Evolutionary conservation across 2,888 invertebrate genomes (phyloP).

Genomic region (Tortricodes alternella): DNA sequence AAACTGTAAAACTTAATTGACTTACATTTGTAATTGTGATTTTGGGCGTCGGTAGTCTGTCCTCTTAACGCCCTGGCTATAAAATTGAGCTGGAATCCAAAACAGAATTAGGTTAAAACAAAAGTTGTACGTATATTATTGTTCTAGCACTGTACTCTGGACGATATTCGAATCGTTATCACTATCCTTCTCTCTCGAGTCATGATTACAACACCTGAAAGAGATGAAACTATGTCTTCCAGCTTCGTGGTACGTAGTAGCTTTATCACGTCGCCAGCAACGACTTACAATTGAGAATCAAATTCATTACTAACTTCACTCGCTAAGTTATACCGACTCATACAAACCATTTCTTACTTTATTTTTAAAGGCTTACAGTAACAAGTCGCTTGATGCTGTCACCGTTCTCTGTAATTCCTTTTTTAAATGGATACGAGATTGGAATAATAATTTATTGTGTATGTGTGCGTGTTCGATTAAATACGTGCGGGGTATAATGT

Average conservation of each 20-base stretch:
- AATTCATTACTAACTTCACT: constrained; percentile 16
- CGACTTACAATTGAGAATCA: constrained; percentile 11
- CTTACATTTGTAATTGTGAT: too few relatives aligned
- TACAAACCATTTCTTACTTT: not conserved
- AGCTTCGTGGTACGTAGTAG: not conserved
- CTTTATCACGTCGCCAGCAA: constrained; percentile 6
- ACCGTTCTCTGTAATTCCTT: constrained; percentile 4
- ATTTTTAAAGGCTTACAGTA: not conserved
- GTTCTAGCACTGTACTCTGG: too few relatives aligned
- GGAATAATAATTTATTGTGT: not conserved
- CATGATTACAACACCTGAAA: not conserved
- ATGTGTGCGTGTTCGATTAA: constrained; percentile 1
- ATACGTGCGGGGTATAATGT: not conserved
- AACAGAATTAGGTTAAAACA: not conserved
- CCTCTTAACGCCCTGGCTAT: too few relatives aligned
- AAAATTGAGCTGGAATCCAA: too few relatives aligned
- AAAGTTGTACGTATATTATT: too few relatives aligned
- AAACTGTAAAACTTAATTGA: too few relatives aligned
- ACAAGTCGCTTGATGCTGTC: not conserved
- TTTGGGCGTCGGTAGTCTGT: too few relatives aligned
- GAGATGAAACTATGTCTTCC: not conserved
- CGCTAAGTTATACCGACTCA: not conserved
- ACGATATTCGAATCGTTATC: too few relatives aligned
- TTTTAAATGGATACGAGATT: constrained; percentile 14
- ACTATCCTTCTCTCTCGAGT: not conserved